Percentiles rank a stretch among this genome's conserved stretches.
phyloP scores from a whole-genome alignment of 2,888 invertebrate species.

The Drosophila pseudotalamancana region DNA sequence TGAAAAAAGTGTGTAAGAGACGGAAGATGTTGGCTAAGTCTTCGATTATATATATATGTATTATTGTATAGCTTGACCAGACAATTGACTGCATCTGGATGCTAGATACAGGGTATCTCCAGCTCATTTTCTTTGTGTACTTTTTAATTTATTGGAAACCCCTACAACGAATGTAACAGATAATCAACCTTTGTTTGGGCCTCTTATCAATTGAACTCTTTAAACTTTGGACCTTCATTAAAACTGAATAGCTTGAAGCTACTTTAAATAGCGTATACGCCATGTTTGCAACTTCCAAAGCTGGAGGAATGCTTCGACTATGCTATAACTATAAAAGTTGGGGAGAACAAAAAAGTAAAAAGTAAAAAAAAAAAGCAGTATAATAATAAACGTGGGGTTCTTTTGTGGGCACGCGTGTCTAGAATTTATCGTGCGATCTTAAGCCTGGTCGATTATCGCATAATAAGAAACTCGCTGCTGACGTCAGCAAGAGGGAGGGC shows the following conservation, averaged over 20 bases:
- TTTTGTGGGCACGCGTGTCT: conserved; percentile 64
- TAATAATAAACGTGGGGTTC: conserved; percentile 57
- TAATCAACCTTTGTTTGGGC: conserved; percentile 34
- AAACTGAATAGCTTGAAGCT: conserved; percentile 12
- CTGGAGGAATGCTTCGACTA: conserved; percentile 29
- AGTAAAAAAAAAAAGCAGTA: neutral
- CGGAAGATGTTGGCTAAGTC: too few relatives aligned
- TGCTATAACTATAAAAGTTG: conserved; percentile 6
- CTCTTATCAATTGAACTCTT: conserved; percentile 51
- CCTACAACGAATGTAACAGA: conserved; percentile 8
- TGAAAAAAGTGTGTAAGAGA: neutral
- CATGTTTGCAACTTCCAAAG: conserved; percentile 53
- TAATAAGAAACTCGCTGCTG: conserved; percentile 47
- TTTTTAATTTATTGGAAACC: conserved; percentile 3
- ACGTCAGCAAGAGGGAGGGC: conserved; percentile 51
- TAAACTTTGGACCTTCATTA: neutral
- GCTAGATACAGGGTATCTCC: neutral
- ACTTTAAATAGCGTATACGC: conserved; percentile 52
- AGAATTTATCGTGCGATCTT: conserved; percentile 55
- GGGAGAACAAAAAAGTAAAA: neutral
- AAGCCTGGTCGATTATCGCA: conserved; percentile 42
- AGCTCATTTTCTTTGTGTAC: neutral
- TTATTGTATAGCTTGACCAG: too few relatives aligned
- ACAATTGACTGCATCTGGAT: neutral
- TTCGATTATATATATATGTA: too few relatives aligned